phyloP scores from a whole-genome alignment of 1,140 invertebrate genomes.

The Cydia splendana region DNA sequence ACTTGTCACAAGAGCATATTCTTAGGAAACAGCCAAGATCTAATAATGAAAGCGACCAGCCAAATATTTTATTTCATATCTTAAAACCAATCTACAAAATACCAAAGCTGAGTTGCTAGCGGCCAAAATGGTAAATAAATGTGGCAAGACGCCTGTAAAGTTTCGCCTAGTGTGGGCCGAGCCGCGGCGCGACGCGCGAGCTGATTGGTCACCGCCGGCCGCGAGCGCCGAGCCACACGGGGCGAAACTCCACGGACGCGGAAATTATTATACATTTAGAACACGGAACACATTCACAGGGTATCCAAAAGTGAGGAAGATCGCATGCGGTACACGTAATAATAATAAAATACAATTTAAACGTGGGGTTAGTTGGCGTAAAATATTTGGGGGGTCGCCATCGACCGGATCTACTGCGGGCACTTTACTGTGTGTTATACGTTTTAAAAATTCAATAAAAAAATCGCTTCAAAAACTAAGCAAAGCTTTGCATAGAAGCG shows the following conservation, averaged over 20 bases:
- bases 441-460: background rate
- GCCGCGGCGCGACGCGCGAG: background rate
- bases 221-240: constrained; percentile 37
- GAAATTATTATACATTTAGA: constrained; percentile 52
- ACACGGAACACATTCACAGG: constrained; percentile 64
- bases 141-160: constrained; percentile 41
- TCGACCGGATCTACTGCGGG: constrained; percentile 50
- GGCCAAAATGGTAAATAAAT: constrained; percentile 56
- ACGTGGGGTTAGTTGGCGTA: constrained; percentile 51
- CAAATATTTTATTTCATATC: constrained; percentile 61
- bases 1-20: constrained; percentile 51
- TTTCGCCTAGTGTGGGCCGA: constrained; percentile 41
- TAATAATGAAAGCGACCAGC: constrained; percentile 68
- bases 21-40: constrained; percentile 65
- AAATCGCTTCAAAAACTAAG: background rate
- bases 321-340: constrained; percentile 58
- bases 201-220: constrained; percentile 34
- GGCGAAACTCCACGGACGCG: constrained; percentile 38
- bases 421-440: constrained; percentile 43
- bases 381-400: constrained; percentile 66
- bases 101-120: constrained; percentile 66
- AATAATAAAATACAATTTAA: constrained; percentile 46
- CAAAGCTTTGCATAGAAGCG: too few relatives aligned
- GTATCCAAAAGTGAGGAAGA: constrained; percentile 50
- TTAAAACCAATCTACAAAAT: constrained; percentile 52